Base-by-base conservation (phyloP, 2,888 invertebrate species). In the Automeris io region DNA sequence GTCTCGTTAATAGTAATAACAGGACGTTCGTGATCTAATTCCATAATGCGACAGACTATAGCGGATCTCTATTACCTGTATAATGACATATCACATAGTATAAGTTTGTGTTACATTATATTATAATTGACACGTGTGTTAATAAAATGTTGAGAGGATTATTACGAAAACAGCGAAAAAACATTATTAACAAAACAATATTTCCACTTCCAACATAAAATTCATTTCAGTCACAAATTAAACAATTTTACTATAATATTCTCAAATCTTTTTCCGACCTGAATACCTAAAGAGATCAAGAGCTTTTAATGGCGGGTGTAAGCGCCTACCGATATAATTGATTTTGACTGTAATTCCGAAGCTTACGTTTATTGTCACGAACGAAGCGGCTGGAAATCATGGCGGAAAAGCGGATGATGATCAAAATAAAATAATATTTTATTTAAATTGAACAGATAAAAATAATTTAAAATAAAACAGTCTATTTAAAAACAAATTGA, bases 231-330 rank as follows among this genome's bases (percentile, higher is more conserved):
- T 31, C 35, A 39, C 24, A 35, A 35, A 18, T 46, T 25, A 45
- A 48, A 50, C 41, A 49, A 43, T 49, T 47, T 54, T 39, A 31
- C 43, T 37, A 11, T 7, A 42, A 47, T 40, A 46, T 50, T 43
- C 40, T 22, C 40, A 53, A 43, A 33, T 39, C 43, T 57, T 54
- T 50, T 50, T 46, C 40, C 45, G 40, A 46, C 45, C 45, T 43
- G 49, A 51, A 54, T 57, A 51, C 45, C 47, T 54, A 49, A 53
- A 49, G 45, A 52, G 47, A 57, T 57, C 49, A 57, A 53, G 53
- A 54, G 57, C 53, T 57, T 54, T 54, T 57, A 57, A 57, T 57
- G 58, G 57, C 53, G 54, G 49, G 44, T 53, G 47, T 51, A 53
- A 55, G 57, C 46, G 54, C 46, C 41, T 41, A 42, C 42, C 55